Evolutionary conservation across 2,113 vertebrate genomes (phyloP), one percentile per base, ranked within the genome.

Genomic region (Myrmecobius fasciatus): DNA sequence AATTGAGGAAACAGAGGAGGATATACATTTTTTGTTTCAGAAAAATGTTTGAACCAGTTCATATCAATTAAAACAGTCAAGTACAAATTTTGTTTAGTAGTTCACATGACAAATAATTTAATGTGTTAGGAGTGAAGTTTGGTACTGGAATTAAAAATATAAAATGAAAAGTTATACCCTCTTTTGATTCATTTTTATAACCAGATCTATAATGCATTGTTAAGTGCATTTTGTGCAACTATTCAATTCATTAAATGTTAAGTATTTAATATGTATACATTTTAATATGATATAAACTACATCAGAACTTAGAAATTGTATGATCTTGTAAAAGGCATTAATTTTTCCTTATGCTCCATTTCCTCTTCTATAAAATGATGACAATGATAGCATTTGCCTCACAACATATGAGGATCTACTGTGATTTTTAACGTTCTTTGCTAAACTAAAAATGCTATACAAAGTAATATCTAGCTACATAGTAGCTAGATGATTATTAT

Each of bases 1-100:
- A 36, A 90, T 91, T 91, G 49, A 31, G 92, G 92, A 90, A 46
- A 46, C 92, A 93, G 9, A 9, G 60, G 26, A 48, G 26, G 94
- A 56, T 92, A 91, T 91, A 25, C 17, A 83, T 2, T n/a, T n/a
- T n/a, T n/a, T 89, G 75, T 56, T 28, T 26, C 17, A 47, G 67
- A 53, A 94, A 89, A 1, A 17, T 8, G 36, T 48, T 36, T 36
- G 36, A 49, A 90, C 20, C 17, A 93, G 2, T 36, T 90, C 3
- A 54, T 94, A 7, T 9, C n/a, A 9, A 0, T 89, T 52, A 91
- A 94, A 95, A 90, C 91, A 31, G 92, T 67, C 60, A 14, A 17
- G 49, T 92, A 93, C 52, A 93, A 54, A 91, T 26, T 46, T 75
- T 92, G 75, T 25, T 3, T 91, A 91, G 28, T 2, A 43, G 2